phyloP scores from a whole-genome alignment of 2,888 invertebrate species.

The Minunthozetes semirufus region DNA sequence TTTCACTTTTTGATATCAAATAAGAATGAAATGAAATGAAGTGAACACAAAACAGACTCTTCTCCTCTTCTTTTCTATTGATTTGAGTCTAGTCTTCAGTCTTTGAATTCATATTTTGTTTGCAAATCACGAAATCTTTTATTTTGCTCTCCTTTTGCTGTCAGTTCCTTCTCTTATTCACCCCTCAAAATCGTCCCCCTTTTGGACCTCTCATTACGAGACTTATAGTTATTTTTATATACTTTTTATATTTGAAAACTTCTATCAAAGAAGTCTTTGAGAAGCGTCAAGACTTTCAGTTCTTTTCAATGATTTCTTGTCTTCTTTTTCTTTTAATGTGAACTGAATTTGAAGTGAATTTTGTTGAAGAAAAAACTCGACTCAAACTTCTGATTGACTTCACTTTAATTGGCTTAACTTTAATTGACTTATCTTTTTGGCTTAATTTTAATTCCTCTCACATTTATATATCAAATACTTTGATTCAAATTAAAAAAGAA shows the following conservation, averaged over 20 bases:
- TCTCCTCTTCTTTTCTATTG: background rate
- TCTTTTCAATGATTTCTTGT: background rate
- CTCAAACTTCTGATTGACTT: slow-evolving; percentile 19
- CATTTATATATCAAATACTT: background rate
- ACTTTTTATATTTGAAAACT: background rate
- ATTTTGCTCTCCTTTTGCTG: slow-evolving; percentile 26
- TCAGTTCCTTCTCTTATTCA: slow-evolving; percentile 13
- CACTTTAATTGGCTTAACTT: slow-evolving; percentile 26
- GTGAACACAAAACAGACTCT: background rate
- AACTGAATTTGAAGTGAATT: slow-evolving; percentile 21
- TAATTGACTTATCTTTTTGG: slow-evolving; percentile 21
- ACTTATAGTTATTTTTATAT: background rate
- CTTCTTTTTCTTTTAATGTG: background rate
- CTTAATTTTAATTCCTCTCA: slow-evolving; percentile 11
- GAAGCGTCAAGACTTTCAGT: background rate
- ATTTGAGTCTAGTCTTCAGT: background rate
- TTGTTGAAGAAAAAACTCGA: background rate
- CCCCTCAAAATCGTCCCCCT: slow-evolving; percentile 4
- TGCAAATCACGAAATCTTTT: slow-evolving; percentile 32
- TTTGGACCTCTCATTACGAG: slow-evolving; percentile 15
- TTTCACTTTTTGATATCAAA: slow-evolving; percentile 22
- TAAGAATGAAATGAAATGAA: slow-evolving; percentile 21
- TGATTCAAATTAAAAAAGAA: background rate
- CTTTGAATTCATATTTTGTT: slow-evolving; percentile 28
- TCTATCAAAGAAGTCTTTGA: background rate